phyloP scores from a whole-genome alignment of 2,113 vertebrate species.

The Gymnorhina tibicen region DNA sequence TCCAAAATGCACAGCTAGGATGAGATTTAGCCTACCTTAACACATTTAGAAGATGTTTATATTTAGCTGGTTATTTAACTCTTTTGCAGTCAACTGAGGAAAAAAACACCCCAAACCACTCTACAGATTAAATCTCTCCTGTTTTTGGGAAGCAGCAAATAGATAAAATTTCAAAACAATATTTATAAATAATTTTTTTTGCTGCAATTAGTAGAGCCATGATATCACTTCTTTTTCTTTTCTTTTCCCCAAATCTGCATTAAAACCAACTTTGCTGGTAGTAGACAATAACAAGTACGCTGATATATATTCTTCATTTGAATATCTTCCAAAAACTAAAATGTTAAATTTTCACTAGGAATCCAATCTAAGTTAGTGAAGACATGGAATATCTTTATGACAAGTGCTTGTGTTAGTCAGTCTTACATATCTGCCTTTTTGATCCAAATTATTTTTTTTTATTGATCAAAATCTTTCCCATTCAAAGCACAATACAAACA shows the following conservation, averaged over 20 bases:
- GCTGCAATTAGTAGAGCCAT: background rate
- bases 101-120: background rate
- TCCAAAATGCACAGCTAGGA: background rate
- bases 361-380: background rate
- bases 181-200: background rate
- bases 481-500: background rate
- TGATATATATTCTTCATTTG: background rate
- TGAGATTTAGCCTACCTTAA: background rate
- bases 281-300: background rate
- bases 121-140: background rate
- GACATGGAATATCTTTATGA: background rate
- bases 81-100: background rate
- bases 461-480: background rate
- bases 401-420: background rate
- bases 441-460: background rate
- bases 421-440: background rate
- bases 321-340: background rate
- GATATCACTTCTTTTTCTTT: background rate
- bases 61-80: background rate
- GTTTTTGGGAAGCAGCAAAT: background rate
- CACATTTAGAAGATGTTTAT: background rate
- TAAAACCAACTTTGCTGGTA: background rate
- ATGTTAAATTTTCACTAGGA: background rate
- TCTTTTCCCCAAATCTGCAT: background rate
- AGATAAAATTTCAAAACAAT: background rate